These are phyloP conservation scores for Cephalopterus ornatus DNA, from an alignment of 2,113 vertebrate species.

Conservation along the genomic window DNA sequence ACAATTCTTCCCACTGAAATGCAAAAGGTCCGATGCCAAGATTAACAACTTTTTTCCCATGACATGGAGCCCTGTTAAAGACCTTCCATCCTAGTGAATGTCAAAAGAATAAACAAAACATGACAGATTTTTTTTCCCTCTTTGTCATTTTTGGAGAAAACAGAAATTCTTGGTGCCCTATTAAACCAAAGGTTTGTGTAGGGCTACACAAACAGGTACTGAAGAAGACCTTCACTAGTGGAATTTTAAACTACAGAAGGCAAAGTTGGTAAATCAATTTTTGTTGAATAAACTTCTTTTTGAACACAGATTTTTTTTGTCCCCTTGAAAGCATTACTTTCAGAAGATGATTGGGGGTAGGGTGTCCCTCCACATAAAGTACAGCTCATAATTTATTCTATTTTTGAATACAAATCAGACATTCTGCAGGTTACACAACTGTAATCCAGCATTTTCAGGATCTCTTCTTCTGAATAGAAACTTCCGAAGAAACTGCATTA, in stretches of 20 bases:
- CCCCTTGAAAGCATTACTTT: neutral
- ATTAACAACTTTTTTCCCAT: neutral
- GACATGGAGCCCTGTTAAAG: neutral
- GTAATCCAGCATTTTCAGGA: neutral
- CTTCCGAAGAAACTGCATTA: neutral
- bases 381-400: constrained; percentile 5
- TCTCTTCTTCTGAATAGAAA: neutral
- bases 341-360: neutral
- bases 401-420: neutral
- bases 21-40: neutral
- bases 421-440: neutral
- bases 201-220: neutral
- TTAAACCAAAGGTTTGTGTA: neutral
- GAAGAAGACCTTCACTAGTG: neutral
- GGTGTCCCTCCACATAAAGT: neutral
- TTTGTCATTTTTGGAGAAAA: neutral
- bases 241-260: constrained; percentile 9
- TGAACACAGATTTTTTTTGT: neutral
- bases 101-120: neutral
- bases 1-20: neutral
- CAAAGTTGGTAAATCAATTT: neutral
- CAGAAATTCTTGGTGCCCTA: neutral
- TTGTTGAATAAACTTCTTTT: neutral
- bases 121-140: neutral
- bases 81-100: neutral